Evolutionary conservation across 2,888 invertebrate genomes (phyloP), one percentile per base, ranked within the genome.

Genomic region (Tanaodytes sp.): DNA sequence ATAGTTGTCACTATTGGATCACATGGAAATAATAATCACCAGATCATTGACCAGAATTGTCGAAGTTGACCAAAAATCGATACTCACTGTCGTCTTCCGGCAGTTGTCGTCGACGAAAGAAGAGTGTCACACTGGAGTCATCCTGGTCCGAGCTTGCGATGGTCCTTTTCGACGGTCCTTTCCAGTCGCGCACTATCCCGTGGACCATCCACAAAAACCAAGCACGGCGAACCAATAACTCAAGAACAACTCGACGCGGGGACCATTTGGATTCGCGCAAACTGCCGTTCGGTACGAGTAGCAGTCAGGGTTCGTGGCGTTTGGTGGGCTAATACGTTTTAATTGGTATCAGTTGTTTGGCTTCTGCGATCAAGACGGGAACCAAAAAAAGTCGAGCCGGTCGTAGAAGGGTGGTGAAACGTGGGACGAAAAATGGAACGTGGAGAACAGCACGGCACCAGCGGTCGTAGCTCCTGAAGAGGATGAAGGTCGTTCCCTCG

Each of bases 71-170:
- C n/a, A n/a, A n/a, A n/a, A n/a, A n/a, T n/a, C n/a, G 54, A 20
- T 70, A 70, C 70, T 65, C 70, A 70, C 70, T 70, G 42, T 65
- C 65, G 69, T 51, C 49, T 30, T 37, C 37, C 40, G n/a, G 23
- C n/a, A 39, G 49, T 31, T 23, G 18, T 31, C 12, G 14, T 39
- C 15, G 37, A n/a, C 19, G 19, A 37, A 61, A 61, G 3, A 19
- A 8, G 36, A 12, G 33, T 16, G 62, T 62, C 30, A 62, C 62
- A 62, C 52, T 36, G 11, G 49, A 42, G 37, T 27, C 62, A 62
- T 54, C 14, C 43, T 51, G 43, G 18, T 23, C 11, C n/a, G n/a
- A n/a, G n/a, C n/a, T n/a, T n/a, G n/a, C n/a, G n/a, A n/a, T n/a
- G n/a, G n/a, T n/a, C 18, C 37, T 16, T 40, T 37, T 30, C 14